Evolutionary conservation across 2,797 vertebrate species (phyloP), one percentile per base, ranked within the genome.

Genomic region (Staurois parvus): DNA sequence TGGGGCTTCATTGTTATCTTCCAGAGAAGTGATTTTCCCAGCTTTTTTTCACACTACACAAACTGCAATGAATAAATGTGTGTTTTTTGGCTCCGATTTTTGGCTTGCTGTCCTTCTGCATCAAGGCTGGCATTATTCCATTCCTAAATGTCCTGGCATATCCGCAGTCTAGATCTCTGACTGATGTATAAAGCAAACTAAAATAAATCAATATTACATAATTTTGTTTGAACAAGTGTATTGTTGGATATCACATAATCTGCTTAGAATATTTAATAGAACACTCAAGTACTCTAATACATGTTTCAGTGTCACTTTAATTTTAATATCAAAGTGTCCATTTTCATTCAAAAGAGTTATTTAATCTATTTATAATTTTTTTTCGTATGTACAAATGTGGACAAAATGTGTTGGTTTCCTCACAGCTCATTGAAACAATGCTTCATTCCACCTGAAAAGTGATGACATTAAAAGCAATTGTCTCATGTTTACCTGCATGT

Each of bases 31-130:
- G 59, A 17, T 85, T n/a, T n/a, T 76, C 84, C 24, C 21, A 79
- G 0, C 72, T 85, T 81, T 81, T n/a, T 76, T 81, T 86, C 84
- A 81, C 84, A 76, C 84, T 81, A 76, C 45, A 70, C 48, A 76
- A 81, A 81, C 84, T 85, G 77, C 79, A 85, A 81, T 85, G 84
- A 85, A 69, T 85, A 85, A 85, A 86, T 86, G 79, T 81, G 73
- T 81, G 32, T 81, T 81, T 81, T 81, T 86, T 86, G 84, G 84
- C 84, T 81, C 84, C 26, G 77, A 68, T 72, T 81, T 86, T 86
- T 86, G 84, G 84, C 84, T 86, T 68, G 66, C 77, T 70, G 34
- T 86, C 79, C 29, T 59, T 80, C 74, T 81, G 30, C 84, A 48
- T 81, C 64, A 81, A 28, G 76, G 17, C 48, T 80, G 84, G 84